These are phyloP conservation scores for Aphelinus atriplicis DNA, from an alignment of 1,140 invertebrate species.

Conservation along the genomic window DNA sequence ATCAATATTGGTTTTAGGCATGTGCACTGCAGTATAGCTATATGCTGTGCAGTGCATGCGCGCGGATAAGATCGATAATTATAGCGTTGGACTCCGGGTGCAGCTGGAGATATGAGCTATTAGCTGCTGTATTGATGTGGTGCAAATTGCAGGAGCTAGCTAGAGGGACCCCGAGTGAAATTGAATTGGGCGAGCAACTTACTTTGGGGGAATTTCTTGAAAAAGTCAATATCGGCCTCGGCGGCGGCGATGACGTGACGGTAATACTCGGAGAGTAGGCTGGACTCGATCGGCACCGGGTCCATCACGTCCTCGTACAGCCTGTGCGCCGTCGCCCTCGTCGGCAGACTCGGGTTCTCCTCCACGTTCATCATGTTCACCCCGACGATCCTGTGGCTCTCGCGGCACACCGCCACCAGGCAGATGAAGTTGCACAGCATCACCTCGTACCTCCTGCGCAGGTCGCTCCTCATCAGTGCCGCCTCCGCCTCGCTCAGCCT, in stretches of 20 bases:
- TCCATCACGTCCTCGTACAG: neutral
- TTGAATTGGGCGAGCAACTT: conserved; percentile 19
- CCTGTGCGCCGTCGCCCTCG: neutral
- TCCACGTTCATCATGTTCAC: conserved; percentile 32
- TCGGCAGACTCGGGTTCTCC: conserved; percentile 25
- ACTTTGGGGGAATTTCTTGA: conserved; percentile 19
- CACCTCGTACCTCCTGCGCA: neutral
- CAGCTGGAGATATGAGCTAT: too few relatives aligned
- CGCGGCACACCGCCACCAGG: conserved; percentile 29
- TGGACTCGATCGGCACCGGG: neutral
- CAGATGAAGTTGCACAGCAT: conserved; percentile 31
- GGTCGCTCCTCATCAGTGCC: too few relatives aligned
- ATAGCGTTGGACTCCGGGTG: too few relatives aligned
- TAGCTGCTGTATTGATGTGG: too few relatives aligned
- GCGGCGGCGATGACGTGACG: conserved; percentile 23
- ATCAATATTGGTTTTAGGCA: too few relatives aligned
- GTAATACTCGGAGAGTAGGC: conserved; percentile 34
- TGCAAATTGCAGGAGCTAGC: too few relatives aligned
- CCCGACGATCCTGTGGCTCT: conserved; percentile 31
- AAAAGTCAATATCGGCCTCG: too few relatives aligned
- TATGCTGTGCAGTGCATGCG: too few relatives aligned
- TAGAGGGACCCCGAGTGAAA: too few relatives aligned
- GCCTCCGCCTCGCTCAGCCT: neutral
- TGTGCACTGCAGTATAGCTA: too few relatives aligned
- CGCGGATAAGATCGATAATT: too few relatives aligned